Percentiles rank a stretch among this genome's conserved stretches.
Evolutionary conservation across 2,797 vertebrate genomes (phyloP).

Genomic region (Manis crassicaudata): DNA sequence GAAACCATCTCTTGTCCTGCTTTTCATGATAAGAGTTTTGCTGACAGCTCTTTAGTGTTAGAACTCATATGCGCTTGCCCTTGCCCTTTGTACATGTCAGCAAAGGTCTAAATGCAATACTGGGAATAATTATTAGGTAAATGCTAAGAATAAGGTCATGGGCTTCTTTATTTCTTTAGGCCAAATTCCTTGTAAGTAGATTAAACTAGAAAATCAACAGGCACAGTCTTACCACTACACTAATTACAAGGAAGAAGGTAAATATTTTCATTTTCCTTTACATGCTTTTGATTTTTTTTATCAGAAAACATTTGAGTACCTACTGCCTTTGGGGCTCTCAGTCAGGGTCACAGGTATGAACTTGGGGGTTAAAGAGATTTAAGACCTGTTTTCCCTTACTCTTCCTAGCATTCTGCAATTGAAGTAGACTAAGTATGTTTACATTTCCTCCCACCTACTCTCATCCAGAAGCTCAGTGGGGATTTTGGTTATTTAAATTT

Average conservation of each 20-base stretch:
- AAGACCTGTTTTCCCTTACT: not conserved
- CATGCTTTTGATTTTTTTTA: not conserved
- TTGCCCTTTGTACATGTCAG: not conserved
- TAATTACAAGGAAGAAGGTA: conserved; percentile 53
- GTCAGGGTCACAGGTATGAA: not conserved
- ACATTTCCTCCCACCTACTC: rapidly evolving
- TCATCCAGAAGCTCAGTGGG: not conserved
- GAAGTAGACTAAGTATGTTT: not conserved
- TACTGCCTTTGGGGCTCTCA: not conserved
- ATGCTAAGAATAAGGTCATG: conserved; percentile 46
- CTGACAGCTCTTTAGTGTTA: not conserved
- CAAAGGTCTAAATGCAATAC: not conserved
- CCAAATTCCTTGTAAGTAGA: conserved; percentile 55
- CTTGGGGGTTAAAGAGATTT: not conserved
- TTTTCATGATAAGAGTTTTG: not conserved
- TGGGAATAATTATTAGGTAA: conserved; percentile 22
- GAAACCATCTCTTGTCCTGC: not conserved
- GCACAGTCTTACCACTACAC: conserved; percentile 52
- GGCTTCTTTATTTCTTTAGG: conserved; percentile 37
- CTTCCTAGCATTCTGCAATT: not conserved
- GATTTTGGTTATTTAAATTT: not conserved
- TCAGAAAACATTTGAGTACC: not conserved
- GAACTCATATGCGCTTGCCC: not conserved
- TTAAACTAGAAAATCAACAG: conserved; percentile 51
- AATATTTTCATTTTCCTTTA: conserved; percentile 60